Evolutionary conservation across 2,888 invertebrate genomes (phyloP).

Genomic region (Lasioglossum malachurum): DNA sequence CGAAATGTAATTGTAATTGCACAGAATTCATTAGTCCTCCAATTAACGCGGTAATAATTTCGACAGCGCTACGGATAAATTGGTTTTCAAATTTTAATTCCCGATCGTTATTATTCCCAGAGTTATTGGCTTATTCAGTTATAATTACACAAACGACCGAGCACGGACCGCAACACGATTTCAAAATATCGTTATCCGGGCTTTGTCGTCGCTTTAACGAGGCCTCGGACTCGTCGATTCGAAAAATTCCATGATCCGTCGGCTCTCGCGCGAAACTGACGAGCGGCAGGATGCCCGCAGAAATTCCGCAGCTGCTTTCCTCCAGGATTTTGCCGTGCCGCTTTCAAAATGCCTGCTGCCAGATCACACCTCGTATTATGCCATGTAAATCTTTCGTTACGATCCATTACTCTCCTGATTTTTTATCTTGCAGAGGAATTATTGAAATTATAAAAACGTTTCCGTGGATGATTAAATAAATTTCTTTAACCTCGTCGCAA

Average conservation of each 20-base stretch:
- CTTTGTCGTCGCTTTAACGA: conserved; percentile 22
- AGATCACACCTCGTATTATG: too few species aligned
- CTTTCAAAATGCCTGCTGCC: not conserved
- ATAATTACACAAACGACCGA: conserved; percentile 65
- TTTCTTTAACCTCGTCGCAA: too few species aligned
- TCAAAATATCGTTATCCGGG: conserved; percentile 50
- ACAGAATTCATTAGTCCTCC: conserved; percentile 64
- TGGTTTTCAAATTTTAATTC: conserved; percentile 72
- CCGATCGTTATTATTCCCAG: conserved; percentile 64
- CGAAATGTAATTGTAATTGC: conserved; percentile 64
- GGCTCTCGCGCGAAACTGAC: not conserved
- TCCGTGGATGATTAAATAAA: too few species aligned
- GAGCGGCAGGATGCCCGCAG: not conserved
- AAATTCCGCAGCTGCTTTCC: not conserved
- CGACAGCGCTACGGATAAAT: conserved; percentile 62
- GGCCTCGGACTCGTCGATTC: conserved; percentile 14
- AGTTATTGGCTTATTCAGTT: conserved; percentile 65
- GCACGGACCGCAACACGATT: conserved; percentile 52
- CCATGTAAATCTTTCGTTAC: too few species aligned
- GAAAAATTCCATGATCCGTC: conserved; percentile 19
- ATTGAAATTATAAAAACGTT: too few species aligned
- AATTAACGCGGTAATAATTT: conserved; percentile 72
- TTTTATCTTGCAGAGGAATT: too few species aligned
- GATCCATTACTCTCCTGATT: too few species aligned
- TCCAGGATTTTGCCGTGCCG: too few species aligned